Base-by-base conservation (phyloP, 2,797 vertebrate species). In the Microctenopoma steveboyesi region DNA sequence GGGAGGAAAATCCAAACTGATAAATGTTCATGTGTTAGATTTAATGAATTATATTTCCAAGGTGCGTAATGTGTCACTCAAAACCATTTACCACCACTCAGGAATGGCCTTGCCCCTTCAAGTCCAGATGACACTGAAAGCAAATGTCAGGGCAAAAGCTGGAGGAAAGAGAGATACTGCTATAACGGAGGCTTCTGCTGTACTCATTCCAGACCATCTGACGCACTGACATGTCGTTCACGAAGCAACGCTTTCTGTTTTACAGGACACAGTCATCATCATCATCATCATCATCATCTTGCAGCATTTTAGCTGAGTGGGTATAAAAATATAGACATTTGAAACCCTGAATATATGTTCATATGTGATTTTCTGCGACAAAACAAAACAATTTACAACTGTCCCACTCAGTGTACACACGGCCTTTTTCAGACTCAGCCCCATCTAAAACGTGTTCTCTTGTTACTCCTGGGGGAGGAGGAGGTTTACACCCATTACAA, bases 301-400 rank as follows among this genome's bases (percentile, higher is more conserved):
- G 88, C 89, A 93, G 92, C 90, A 85, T 91, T 92, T 89, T 71
- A 90, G 91, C 89, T 87, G 90, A 92, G 86, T 90, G 90, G 87
- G 91, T 94, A 94, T 88, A 94, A 94, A 94, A 94, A 93, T 93
- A 94, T 90, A 94, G 90, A 91, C 85, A 93, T 93, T 92, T 92
- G 87, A 93, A 89, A 92, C 89, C 92, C 92, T 94, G 92, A 93
- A 93, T 92, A 92, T 86, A 92, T 90, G 90, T 90, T 92, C 88
- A 90, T 90, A 90, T 86, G 86, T 82, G 82, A 91, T 90, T 92
- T 85, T 89, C 86, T 84, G 88, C 86, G 82, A 86, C 78, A 81
- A 85, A 78, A 86, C 76, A 87, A 81, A 85, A 91, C 86, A 86
- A 89, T 85, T 89, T 89, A 93, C 86, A 91, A 75, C 72, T 79